Percentiles rank a stretch among this genome's conserved stretches.
Evolutionary conservation across 1,140 invertebrate species (phyloP).

Genomic region (Arctopsyche grandis): DNA sequence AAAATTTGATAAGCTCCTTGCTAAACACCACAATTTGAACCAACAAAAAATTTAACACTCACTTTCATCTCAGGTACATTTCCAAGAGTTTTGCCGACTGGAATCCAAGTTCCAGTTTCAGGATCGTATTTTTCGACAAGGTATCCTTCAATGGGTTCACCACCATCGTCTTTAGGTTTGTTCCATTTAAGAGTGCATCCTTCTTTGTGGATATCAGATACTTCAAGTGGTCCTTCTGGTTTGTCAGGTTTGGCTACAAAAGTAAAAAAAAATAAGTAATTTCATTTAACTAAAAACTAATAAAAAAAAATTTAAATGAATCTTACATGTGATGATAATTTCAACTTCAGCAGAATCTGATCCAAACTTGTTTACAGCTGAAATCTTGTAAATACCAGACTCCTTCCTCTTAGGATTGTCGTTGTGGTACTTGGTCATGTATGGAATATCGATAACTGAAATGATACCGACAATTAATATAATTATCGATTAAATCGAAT

Average conservation of each 20-base stretch:
- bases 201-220: conserved; percentile 94
- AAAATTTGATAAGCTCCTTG: neutral
- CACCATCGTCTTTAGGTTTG: conserved; percentile 97
- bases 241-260: conserved; percentile 85
- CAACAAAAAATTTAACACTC: neutral
- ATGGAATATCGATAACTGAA: conserved; percentile 84
- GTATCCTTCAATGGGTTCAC: conserved; percentile 93
- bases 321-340: conserved; percentile 88
- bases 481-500: neutral
- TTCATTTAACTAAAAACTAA: conserved; percentile 3
- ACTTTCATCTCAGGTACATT: conserved; percentile 83
- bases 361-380: conserved; percentile 86
- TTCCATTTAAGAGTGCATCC: conserved; percentile 97
- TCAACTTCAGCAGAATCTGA: conserved; percentile 90
- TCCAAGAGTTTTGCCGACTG: conserved; percentile 81
- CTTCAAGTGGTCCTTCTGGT: conserved; percentile 94
- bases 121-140: conserved; percentile 96
- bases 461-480: conserved; percentile 4
- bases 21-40: neutral
- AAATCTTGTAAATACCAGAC: conserved; percentile 87
- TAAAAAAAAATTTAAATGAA: conserved; percentile 63
- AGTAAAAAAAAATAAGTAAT: conserved; percentile 26
- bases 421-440: conserved; percentile 87
- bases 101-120: conserved; percentile 90
- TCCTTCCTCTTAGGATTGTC: conserved; percentile 85